phyloP scores from a whole-genome alignment of 2,888 invertebrate species.

The Caenorhabditis virilis region DNA sequence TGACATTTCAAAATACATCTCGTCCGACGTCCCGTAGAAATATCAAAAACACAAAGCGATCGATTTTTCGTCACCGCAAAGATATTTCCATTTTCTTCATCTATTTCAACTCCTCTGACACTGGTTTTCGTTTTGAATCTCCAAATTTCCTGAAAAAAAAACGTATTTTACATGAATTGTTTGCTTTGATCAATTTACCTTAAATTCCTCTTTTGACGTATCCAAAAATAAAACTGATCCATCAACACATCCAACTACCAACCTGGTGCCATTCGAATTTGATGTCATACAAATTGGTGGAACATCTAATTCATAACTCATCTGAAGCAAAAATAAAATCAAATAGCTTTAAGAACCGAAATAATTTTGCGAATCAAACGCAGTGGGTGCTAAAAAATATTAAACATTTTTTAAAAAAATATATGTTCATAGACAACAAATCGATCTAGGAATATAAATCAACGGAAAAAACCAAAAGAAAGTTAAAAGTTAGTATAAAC shows the following conservation, averaged over 20 bases:
- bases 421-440: too few species aligned
- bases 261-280: constrained; percentile 8
- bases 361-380: background rate
- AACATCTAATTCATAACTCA: constrained; percentile 20
- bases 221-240: constrained; percentile 34
- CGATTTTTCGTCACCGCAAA: constrained; percentile 45
- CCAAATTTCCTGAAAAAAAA: constrained; percentile 35
- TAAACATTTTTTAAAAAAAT: too few species aligned
- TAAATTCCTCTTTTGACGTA: constrained; percentile 3
- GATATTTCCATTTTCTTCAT: constrained; percentile 18
- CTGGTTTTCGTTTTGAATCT: constrained; percentile 35
- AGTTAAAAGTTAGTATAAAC: too few species aligned
- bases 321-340: constrained; percentile 3
- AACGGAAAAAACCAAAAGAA: too few species aligned
- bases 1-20: constrained; percentile 42
- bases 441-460: too few species aligned
- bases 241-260: constrained; percentile 40
- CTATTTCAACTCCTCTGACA: constrained; percentile 34
- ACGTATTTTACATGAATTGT: background rate
- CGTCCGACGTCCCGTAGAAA: constrained; percentile 50
- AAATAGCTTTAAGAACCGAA: background rate
- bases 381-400: too few species aligned
- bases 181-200: constrained; percentile 1
- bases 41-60: constrained; percentile 54
- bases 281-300: constrained; percentile 30